Evolutionary conservation across 2,888 invertebrate species (phyloP).

Genomic region (Agriopis marginaria): DNA sequence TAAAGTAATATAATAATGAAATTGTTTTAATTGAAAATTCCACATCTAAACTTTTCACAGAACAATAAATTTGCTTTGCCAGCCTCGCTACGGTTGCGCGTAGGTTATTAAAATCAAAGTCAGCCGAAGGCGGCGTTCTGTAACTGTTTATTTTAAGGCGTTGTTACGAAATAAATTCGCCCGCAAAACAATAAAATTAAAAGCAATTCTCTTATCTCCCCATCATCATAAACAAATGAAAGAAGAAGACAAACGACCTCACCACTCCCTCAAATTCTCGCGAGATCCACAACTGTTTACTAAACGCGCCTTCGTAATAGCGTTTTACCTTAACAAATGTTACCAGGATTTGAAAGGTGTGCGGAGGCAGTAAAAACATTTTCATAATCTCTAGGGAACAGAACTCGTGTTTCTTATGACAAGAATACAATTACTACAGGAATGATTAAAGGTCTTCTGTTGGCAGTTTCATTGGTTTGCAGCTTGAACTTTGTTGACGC

Average conservation of each 20-base stretch:
- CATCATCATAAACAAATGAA: constrained; percentile 17
- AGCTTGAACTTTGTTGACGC: not conserved
- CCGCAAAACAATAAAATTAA: constrained; percentile 5
- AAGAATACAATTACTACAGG: constrained; percentile 20
- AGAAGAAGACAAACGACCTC: constrained; percentile 16
- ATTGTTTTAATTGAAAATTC: too few species aligned
- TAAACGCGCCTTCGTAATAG: constrained; percentile 40
- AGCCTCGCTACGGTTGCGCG: too few species aligned
- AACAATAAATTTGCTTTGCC: too few species aligned
- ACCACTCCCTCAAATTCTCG: constrained; percentile 13
- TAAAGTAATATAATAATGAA: too few species aligned
- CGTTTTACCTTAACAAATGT: constrained; percentile 54
- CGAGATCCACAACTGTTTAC: constrained; percentile 21
- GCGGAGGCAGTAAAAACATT: constrained; percentile 32
- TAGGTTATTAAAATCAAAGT: too few species aligned
- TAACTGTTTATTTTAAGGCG: not conserved
- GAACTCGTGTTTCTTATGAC: constrained; percentile 21
- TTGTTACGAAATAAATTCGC: not conserved
- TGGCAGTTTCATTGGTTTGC: not conserved
- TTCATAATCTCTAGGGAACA: constrained; percentile 26
- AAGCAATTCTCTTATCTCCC: not conserved
- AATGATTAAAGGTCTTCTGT: constrained; percentile 12
- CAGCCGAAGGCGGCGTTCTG: too few species aligned
- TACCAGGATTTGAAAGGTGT: constrained; percentile 47
- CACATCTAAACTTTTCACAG: too few species aligned